A percentile compares a stretch with the other conserved stretches of the same genome.
These are phyloP conservation scores for Leptosomus discolor DNA, from an alignment of 2,113 vertebrate species.

Conservation along the genomic window DNA sequence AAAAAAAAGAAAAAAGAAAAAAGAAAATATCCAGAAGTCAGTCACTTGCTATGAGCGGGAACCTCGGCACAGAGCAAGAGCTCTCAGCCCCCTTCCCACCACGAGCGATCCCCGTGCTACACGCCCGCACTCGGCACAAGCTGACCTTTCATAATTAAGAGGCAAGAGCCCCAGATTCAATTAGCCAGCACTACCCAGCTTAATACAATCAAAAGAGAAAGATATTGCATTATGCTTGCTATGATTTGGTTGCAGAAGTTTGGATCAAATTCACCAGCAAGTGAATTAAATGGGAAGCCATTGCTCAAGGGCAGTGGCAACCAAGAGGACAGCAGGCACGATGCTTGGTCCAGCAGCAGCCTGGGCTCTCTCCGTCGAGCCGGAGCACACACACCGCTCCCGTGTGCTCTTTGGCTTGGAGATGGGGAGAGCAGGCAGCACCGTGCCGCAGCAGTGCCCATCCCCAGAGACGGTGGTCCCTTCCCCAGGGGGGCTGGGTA, in stretches of 20 bases:
- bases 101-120: accelerated
- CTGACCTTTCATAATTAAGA: constrained; percentile 8
- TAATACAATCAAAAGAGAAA: constrained; percentile 11
- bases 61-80: not conserved
- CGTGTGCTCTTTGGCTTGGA: not conserved
- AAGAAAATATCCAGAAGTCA: not conserved
- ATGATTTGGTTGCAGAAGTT: constrained; percentile 34
- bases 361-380: accelerated
- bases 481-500: not conserved
- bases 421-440: not conserved
- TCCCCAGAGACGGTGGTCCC: not conserved
- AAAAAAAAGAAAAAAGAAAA: not conserved
- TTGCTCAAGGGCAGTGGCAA: not conserved
- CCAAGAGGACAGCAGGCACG: accelerated
- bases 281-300: not conserved
- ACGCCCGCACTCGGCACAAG: accelerated
- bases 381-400: accelerated
- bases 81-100: not conserved
- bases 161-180: constrained; percentile 32
- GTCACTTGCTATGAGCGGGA: not conserved
- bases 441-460: accelerated
- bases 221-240: constrained; percentile 8
- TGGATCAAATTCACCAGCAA: not conserved
- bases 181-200: not conserved
- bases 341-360: not conserved